Percentiles rank a stretch among this genome's conserved stretches.
Evolutionary conservation across 1,140 invertebrate species (phyloP).

Genomic region (Helicorthomorpha holstii): DNA sequence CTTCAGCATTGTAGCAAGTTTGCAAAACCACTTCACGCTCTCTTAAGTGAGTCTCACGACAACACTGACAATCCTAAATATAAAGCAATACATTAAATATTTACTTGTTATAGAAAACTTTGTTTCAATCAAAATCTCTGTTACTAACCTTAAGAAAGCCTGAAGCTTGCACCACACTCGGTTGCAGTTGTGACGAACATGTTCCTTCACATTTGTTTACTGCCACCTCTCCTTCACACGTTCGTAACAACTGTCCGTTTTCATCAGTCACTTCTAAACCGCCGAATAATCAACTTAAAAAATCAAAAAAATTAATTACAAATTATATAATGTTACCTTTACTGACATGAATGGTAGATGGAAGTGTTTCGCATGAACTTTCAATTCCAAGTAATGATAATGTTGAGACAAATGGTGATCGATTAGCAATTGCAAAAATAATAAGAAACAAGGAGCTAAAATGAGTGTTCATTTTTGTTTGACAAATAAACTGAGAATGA

Average conservation of each 20-base stretch:
- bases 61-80: constrained; percentile 73
- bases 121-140: constrained; percentile 7
- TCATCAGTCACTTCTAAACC: constrained; percentile 69
- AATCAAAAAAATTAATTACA: constrained; percentile 3
- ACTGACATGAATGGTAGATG: constrained; percentile 57
- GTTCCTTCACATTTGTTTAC: constrained; percentile 73
- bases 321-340: constrained; percentile 35
- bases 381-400: no score
- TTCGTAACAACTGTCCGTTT: constrained; percentile 52
- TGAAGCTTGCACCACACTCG: constrained; percentile 64
- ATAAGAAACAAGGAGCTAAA: no score
- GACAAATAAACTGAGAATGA: no score
- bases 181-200: constrained; percentile 75
- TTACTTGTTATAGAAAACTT: neutral
- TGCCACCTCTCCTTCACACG: constrained; percentile 63
- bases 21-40: constrained; percentile 57
- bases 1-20: constrained; percentile 74
- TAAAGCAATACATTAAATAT: no score
- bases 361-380: constrained; percentile 48
- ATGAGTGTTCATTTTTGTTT: no score
- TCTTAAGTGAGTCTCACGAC: constrained; percentile 63
- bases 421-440: no score
- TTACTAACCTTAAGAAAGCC: constrained; percentile 64
- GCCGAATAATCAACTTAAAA: constrained; percentile 11
- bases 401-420: no score